These are phyloP conservation scores for Notothenia rossii DNA, from an alignment of 2,113 vertebrate genomes.

Conservation along the genomic window DNA sequence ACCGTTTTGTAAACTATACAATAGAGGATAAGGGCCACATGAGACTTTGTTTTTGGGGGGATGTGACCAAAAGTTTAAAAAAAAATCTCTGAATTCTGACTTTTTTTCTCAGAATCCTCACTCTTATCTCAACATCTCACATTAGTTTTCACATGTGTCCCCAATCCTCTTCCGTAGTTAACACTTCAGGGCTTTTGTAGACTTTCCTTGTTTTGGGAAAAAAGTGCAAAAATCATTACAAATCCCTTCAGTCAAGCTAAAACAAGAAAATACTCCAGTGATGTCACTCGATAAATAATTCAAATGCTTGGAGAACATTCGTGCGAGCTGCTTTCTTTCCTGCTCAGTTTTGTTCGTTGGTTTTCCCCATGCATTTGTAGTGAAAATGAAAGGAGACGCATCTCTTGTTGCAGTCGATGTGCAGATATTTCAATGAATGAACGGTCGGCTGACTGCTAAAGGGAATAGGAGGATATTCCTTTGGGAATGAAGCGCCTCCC, in stretches of 20 bases:
- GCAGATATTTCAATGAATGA: slow-evolving; percentile 73
- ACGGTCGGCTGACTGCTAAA: slow-evolving; percentile 68
- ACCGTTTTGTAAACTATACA: slow-evolving; percentile 10
- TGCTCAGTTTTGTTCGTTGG: background rate
- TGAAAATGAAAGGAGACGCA: slow-evolving; percentile 5
- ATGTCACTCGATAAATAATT: slow-evolving; percentile 72
- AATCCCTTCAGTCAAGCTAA: slow-evolving; percentile 19
- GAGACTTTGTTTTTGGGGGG: too few species aligned
- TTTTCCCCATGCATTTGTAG: background rate
- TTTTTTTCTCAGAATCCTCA: too few species aligned
- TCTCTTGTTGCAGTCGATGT: slow-evolving; percentile 57
- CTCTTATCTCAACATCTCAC: too few species aligned
- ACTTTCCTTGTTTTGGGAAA: background rate
- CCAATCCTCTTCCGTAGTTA: background rate
- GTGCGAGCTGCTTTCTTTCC: background rate
- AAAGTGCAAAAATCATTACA: slow-evolving; percentile 4
- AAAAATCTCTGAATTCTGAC: too few species aligned
- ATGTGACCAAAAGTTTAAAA: too few species aligned
- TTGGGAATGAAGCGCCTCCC: slow-evolving; percentile 77
- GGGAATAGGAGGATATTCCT: slow-evolving; percentile 60
- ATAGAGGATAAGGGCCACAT: too few species aligned
- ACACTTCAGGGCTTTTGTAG: slow-evolving; percentile 13
- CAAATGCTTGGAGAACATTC: slow-evolving; percentile 48
- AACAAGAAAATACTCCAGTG: slow-evolving; percentile 44
- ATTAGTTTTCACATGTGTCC: too few species aligned